These are phyloP conservation scores for Hucho hucho DNA, from an alignment of 2,113 vertebrate species.

Conservation along the genomic window DNA sequence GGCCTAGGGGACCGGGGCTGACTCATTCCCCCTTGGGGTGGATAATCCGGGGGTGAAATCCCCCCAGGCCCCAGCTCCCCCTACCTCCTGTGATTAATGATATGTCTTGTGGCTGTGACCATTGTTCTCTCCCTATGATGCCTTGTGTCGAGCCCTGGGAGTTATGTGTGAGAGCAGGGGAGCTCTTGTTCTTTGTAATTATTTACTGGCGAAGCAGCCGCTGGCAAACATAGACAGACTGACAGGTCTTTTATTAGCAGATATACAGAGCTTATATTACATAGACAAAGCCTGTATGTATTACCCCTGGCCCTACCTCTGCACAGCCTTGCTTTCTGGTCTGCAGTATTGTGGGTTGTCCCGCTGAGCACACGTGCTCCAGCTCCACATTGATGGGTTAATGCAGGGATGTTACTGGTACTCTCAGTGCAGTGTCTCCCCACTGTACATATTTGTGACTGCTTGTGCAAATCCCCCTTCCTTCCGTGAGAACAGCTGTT, in stretches of 20 bases:
- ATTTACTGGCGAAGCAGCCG: conserved; percentile 56
- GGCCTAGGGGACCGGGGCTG: conserved; percentile 45
- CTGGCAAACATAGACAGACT: conserved; percentile 46
- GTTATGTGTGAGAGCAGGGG: conserved; percentile 27
- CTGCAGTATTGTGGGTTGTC: not conserved
- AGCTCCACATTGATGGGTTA: not conserved
- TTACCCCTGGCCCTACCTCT: not conserved
- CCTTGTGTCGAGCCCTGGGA: conserved; percentile 46
- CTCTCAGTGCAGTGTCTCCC: not conserved
- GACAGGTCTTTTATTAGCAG: conserved; percentile 59
- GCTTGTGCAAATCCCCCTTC: not conserved
- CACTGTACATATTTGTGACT: not conserved
- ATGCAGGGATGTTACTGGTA: not conserved
- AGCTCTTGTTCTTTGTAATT: conserved; percentile 59
- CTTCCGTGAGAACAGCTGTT: not conserved
- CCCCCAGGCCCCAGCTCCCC: conserved; percentile 48
- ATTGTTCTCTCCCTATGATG: conserved; percentile 60
- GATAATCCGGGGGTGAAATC: conserved; percentile 66
- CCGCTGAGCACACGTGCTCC: not conserved
- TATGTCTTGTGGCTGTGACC: conserved; percentile 59
- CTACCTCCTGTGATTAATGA: conserved; percentile 67
- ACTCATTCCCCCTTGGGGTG: conserved; percentile 37
- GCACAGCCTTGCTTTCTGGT: not conserved
- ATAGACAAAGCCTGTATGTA: conserved; percentile 3
- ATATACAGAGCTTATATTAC: conserved; percentile 20